Evolutionary conservation across 2,797 vertebrate genomes (phyloP), one percentile per base, ranked within the genome.

Genomic region (Megalops cyprinoides): DNA sequence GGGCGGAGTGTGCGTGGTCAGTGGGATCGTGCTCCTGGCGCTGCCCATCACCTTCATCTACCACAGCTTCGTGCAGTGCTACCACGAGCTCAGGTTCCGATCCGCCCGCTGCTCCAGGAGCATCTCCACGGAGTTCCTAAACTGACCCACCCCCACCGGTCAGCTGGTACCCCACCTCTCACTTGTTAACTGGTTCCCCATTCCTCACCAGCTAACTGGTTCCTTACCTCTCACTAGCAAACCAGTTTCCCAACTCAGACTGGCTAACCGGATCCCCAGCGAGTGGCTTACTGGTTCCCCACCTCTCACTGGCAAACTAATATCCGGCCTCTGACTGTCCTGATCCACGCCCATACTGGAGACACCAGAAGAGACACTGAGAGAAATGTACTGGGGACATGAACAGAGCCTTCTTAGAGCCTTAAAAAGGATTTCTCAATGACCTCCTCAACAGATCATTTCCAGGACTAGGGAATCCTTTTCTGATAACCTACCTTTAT

Each of bases 31-130:
- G 60, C 94, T 99, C 20, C 90, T 99, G 89, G 98, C 98, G 0
- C 93, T 99, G 84, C 98, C 98, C 1, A 99, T 99, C 91, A 99
- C 98, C 31, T 99, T 99, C 92, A 99, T 99, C 91, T 99, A 99
- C 91, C 98, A 99, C 93, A 99, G 98, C 93, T 99, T 99, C 84
- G 98, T 99, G 86, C 98, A 99, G 87, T 99, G 98, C 92, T 99
- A 99, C 88, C 96, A 98, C 25, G 98, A 99, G 95, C 96, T 99
- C 86, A 97, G 97, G 92, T 93, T 97, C 83, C 96, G 97, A 89
- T 97, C 98, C 0, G 97, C 97, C 87, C 94, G 97, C 87, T 96
- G 93, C 81, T 89, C 96, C 77, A 95, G 97, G 89, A 98, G 93
- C 91, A 92, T 98, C 80, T 97, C 98, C 0, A 81, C 91, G 3